Evolutionary conservation across 2,113 vertebrate genomes (phyloP).

Genomic region (Limanda limanda): DNA sequence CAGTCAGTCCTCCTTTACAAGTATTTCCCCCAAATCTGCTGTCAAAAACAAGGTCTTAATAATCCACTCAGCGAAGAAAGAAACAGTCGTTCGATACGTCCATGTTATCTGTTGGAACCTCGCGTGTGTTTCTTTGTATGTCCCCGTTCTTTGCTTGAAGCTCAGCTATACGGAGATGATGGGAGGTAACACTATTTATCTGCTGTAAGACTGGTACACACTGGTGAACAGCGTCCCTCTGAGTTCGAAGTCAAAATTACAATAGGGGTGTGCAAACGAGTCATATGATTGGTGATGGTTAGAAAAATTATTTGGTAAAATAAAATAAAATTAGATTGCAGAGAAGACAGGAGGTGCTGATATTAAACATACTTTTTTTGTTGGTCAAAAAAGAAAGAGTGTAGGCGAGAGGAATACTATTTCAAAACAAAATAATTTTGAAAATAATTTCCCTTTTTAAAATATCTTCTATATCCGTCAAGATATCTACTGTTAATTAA

Average conservation of each 20-base stretch:
- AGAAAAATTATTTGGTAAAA: not conserved
- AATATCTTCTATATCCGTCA: too few relatives aligned
- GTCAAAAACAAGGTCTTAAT: too few relatives aligned
- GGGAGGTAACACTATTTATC: not conserved
- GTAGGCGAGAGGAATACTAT: not conserved
- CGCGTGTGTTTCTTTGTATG: not conserved
- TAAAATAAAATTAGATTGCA: too few relatives aligned
- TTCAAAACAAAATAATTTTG: not conserved
- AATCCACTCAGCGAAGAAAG: not conserved
- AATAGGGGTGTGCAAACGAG: not conserved
- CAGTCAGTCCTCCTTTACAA: not conserved
- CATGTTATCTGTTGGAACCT: not conserved
- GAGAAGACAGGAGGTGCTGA: too few relatives aligned
- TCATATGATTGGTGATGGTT: not conserved
- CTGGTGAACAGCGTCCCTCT: conserved; percentile 49
- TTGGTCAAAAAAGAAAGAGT: not conserved
- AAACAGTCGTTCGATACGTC: fast-evolving
- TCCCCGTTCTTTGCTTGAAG: fast-evolving
- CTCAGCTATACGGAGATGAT: not conserved
- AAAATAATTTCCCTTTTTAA: too few relatives aligned
- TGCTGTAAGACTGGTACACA: not conserved
- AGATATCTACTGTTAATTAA: too few relatives aligned
- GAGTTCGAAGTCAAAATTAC: conserved; percentile 32
- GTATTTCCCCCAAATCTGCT: not conserved
- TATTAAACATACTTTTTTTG: not conserved